Conservation (phyloP, 2,888 invertebrate species). For the Chelonus formosanus region DNA sequence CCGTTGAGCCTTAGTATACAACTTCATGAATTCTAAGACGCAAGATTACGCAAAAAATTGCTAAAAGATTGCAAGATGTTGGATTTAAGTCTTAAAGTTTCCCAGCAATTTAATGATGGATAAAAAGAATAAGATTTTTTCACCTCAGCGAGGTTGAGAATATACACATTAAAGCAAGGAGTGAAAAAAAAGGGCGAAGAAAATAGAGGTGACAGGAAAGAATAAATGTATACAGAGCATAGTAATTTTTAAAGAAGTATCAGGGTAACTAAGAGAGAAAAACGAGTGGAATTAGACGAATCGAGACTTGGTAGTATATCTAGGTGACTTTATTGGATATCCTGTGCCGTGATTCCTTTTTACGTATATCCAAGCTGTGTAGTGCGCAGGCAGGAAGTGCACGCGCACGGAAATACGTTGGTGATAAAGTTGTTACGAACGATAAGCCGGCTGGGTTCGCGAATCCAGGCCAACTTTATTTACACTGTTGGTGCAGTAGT, state of each 20-base stretch:
- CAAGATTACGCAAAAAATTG: too few relatives aligned
- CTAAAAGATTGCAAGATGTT: too few relatives aligned
- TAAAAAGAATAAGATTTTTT: too few relatives aligned
- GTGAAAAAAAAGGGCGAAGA: background rate
- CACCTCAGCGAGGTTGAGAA: too few relatives aligned
- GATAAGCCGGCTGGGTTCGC: constrained; percentile 37
- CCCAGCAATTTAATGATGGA: too few relatives aligned
- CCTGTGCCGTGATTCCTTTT: constrained; percentile 31
- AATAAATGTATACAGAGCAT: constrained; percentile 1
- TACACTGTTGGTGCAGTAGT: constrained; percentile 37
- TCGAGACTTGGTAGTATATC: constrained; percentile 23
- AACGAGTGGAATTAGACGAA: constrained; percentile 26
- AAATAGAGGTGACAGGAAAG: background rate
- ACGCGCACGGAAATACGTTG: constrained; percentile 42
- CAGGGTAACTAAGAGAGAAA: constrained; percentile 9
- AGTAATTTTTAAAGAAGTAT: constrained; percentile 11
- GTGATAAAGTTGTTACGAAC: constrained; percentile 47
- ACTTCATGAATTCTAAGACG: too few relatives aligned
- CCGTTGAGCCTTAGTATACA: too few relatives aligned
- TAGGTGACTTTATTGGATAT: constrained; percentile 31
- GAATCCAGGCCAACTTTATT: constrained; percentile 44
- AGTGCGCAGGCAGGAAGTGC: constrained; percentile 21
- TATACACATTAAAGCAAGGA: background rate
- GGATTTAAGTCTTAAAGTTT: too few relatives aligned
- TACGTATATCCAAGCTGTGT: constrained; percentile 10